phyloP scores from a whole-genome alignment of 92 coral and sea anemone species.

The Siderastrea radians region DNA sequence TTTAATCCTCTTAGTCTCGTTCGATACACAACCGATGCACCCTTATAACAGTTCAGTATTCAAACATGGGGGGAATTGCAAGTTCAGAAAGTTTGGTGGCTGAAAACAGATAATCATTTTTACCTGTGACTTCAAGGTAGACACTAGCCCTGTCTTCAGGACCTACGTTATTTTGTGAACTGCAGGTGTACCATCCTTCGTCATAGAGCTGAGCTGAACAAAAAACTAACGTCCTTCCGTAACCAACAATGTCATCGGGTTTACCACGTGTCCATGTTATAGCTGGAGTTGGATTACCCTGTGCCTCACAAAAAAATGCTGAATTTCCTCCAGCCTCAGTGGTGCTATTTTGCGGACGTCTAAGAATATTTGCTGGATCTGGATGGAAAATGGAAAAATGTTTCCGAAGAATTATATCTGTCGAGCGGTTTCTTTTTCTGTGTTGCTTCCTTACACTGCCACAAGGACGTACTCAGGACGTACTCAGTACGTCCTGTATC shows the following conservation, averaged over 20 bases:
- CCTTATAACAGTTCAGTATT: no score
- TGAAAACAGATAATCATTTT: background rate
- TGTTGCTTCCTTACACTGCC: no score
- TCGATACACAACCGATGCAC: no score
- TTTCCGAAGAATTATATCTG: no score
- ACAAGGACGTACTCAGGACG: no score
- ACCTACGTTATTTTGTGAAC: background rate
- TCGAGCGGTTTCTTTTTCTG: background rate
- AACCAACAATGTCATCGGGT: background rate
- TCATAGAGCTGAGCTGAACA: background rate
- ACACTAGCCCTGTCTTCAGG: background rate
- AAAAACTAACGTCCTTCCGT: background rate
- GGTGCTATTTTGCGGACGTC: background rate
- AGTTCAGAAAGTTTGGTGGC: background rate
- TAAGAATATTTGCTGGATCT: background rate
- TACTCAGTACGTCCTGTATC: no score
- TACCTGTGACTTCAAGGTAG: slow-evolving; percentile 2
- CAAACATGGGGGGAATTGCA: no score
- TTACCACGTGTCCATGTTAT: background rate
- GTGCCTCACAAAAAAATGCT: background rate
- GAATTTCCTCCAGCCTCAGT: background rate
- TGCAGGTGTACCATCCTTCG: background rate
- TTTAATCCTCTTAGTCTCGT: no score
- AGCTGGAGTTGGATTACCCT: background rate
- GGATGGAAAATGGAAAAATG: background rate